Conservation (phyloP, 2,113 vertebrate genomes). For the Centropristis striata region DNA sequence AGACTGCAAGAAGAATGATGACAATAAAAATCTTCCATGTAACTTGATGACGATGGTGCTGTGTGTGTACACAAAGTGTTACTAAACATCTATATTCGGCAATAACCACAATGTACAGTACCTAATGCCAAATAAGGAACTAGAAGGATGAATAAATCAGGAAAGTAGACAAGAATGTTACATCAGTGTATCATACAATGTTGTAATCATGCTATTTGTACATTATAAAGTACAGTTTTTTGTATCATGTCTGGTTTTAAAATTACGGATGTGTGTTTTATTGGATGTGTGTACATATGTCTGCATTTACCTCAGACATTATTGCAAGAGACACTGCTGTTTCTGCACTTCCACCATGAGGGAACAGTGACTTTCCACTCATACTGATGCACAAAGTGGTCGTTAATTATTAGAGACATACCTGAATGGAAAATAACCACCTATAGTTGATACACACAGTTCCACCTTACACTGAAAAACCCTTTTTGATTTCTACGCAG, state of each 20-base stretch:
- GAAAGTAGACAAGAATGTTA: too few relatives aligned
- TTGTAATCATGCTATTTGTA: constrained; percentile 20
- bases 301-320: background rate
- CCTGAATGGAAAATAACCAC: background rate
- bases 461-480: too few relatives aligned
- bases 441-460: too few relatives aligned
- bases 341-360: background rate
- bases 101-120: constrained; percentile 13
- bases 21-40: constrained; percentile 32
- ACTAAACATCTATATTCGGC: background rate
- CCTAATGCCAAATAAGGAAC: background rate
- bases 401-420: background rate
- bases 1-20: constrained; percentile 42
- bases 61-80: background rate
- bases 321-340: constrained; percentile 9
- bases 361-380: constrained; percentile 35
- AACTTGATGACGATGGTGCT: background rate
- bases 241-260: background rate
- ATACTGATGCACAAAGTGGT: background rate
- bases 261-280: background rate
- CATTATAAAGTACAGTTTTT: background rate
- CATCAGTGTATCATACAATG: constrained; percentile 11
- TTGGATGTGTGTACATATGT: too few relatives aligned
- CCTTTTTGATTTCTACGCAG: background rate
- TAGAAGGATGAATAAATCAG: constrained; percentile 13